Evolutionary conservation across 2,888 invertebrate species (phyloP).

Genomic region (Aporophyla nigra): DNA sequence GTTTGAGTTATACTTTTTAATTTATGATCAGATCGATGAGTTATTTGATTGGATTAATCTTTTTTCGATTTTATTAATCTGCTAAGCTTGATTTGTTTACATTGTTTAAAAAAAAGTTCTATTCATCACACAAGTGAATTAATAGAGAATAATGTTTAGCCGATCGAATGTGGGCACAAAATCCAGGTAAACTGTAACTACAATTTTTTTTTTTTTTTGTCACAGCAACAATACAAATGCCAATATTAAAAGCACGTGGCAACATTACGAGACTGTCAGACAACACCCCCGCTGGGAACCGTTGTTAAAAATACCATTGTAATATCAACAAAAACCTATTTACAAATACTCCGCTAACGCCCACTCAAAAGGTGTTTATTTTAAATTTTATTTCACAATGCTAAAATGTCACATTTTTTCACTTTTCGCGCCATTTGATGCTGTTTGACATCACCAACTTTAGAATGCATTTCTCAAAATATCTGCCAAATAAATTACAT

Average conservation of each 20-base stretch:
- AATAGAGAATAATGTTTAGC: background rate
- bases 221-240: conserved; percentile 43
- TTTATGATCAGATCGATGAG: conserved; percentile 18
- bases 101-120: background rate
- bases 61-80: background rate
- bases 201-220: conserved; percentile 48
- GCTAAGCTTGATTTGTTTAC: conserved; percentile 17
- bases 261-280: conserved; percentile 67
- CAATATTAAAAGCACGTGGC: conserved; percentile 74
- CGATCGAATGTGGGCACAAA: conserved; percentile 14
- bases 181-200: conserved; percentile 20
- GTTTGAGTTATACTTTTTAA: conserved; percentile 8
- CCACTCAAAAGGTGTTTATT: conserved; percentile 91
- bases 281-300: conserved; percentile 70
- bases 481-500: conserved; percentile 63
- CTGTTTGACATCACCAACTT: conserved; percentile 80
- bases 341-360: conserved; percentile 90
- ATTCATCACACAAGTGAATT: background rate
- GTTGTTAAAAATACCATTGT: conserved; percentile 80
- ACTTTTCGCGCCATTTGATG: conserved; percentile 90
- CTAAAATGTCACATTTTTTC: conserved; percentile 86
- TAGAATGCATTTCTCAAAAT: conserved; percentile 59
- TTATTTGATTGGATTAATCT: conserved; percentile 13
- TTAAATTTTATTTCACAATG: conserved; percentile 87
- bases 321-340: conserved; percentile 87